phyloP scores from a whole-genome alignment of 2,113 vertebrate genomes.

The Mobula birostris region DNA sequence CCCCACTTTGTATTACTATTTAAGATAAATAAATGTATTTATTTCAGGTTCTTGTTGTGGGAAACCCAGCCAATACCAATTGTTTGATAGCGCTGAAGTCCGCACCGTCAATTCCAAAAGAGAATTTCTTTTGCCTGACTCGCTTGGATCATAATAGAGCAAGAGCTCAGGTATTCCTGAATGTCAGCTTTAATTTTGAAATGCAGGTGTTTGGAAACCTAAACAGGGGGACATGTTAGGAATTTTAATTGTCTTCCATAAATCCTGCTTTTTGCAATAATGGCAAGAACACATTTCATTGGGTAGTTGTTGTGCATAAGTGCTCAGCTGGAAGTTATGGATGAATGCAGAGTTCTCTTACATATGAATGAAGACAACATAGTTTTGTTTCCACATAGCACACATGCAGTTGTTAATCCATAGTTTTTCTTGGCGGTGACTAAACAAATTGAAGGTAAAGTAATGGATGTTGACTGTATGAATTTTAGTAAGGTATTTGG shows the following conservation, averaged over 20 bases:
- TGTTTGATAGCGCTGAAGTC: constrained; percentile 89
- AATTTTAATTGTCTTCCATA: not conserved
- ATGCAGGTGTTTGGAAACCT: not conserved
- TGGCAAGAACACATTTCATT: not conserved
- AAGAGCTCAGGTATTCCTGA: constrained; percentile 71
- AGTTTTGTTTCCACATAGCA: not conserved
- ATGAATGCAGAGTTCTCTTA: not conserved
- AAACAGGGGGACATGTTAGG: not conserved
- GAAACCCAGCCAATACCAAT: constrained; percentile 96
- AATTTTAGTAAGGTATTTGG: too few species aligned
- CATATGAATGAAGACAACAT: not conserved
- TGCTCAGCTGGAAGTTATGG: too few species aligned
- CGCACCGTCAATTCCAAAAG: constrained; percentile 90
- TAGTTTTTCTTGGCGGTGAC: too few species aligned
- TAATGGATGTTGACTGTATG: too few species aligned
- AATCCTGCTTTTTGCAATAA: not conserved
- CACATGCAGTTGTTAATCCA: too few species aligned
- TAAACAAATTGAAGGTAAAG: too few species aligned
- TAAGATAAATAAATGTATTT: not conserved
- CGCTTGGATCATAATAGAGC: constrained; percentile 96
- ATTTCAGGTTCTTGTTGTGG: constrained; percentile 82
- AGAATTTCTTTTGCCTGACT: constrained; percentile 96
- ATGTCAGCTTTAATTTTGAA: not conserved
- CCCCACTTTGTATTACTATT: not conserved
- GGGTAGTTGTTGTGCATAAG: not conserved